phyloP scores from a whole-genome alignment of 1,140 invertebrate genomes.

The Eciton burchellii region DNA sequence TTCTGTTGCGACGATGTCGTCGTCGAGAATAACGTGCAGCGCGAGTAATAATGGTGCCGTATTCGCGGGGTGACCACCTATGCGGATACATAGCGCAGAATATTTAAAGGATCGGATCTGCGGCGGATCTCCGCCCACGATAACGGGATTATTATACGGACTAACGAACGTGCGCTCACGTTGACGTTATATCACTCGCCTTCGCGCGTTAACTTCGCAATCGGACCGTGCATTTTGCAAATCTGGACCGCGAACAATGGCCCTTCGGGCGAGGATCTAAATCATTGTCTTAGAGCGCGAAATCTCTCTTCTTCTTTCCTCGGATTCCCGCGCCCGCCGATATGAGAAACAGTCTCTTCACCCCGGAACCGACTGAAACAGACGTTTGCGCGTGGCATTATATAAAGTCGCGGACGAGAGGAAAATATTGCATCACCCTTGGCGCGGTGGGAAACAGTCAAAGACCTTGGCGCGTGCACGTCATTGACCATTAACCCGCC shows the following conservation, averaged over 20 bases:
- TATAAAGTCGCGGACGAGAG: slow-evolving; percentile 21
- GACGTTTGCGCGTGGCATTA: not conserved
- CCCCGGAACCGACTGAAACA: not conserved
- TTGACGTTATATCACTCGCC: slow-evolving; percentile 16
- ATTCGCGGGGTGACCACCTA: slow-evolving; percentile 19
- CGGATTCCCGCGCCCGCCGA: not conserved
- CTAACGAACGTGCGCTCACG: slow-evolving; percentile 19
- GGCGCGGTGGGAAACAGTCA: slow-evolving; percentile 10
- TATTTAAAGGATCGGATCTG: slow-evolving; percentile 54
- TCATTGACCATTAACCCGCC: slow-evolving; percentile 7
- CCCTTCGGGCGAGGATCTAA: not conserved
- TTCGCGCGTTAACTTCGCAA: not conserved
- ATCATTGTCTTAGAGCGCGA: slow-evolving; percentile 5
- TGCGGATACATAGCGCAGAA: slow-evolving; percentile 44
- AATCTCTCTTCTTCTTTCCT: not conserved
- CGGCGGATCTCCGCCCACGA: slow-evolving; percentile 28
- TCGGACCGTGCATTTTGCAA: not conserved
- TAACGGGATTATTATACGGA: slow-evolving; percentile 16
- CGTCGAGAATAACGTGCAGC: not conserved
- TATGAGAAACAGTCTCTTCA: not conserved
- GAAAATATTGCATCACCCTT: slow-evolving; percentile 30
- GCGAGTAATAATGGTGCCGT: slow-evolving; percentile 5
- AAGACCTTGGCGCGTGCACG: not conserved
- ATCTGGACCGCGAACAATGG: slow-evolving; percentile 3
- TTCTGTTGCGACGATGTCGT: slow-evolving; percentile 5